Conservation (phyloP, 2,888 invertebrate genomes). For the Boloria selene region DNA sequence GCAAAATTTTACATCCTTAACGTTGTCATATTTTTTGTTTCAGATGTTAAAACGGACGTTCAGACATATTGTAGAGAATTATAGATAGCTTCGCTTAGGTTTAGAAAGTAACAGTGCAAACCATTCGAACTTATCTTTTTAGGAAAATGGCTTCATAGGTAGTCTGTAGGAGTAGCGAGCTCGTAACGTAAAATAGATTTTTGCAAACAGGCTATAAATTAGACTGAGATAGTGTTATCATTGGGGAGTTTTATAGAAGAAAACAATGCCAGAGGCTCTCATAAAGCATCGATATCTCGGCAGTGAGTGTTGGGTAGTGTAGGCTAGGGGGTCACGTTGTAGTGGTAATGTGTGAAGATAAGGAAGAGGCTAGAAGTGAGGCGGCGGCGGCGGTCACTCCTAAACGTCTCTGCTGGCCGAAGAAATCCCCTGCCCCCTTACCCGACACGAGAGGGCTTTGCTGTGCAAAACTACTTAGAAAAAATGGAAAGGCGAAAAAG, state of each 20-base stretch:
- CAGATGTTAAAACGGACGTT: slow-evolving; percentile 81
- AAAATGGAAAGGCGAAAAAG: slow-evolving; percentile 92
- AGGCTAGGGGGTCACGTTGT: slow-evolving; percentile 44
- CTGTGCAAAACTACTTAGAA: slow-evolving; percentile 90
- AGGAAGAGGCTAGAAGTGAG: slow-evolving; percentile 72
- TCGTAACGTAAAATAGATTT: slow-evolving; percentile 49
- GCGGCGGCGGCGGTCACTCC: slow-evolving; percentile 65
- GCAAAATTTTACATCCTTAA: neutral
- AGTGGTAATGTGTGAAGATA: slow-evolving; percentile 74
- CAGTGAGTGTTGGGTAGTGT: slow-evolving; percentile 69
- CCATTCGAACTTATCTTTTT: slow-evolving; percentile 66
- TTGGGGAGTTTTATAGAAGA: slow-evolving; percentile 60
- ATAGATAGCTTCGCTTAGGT: slow-evolving; percentile 54
- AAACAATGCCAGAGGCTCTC: slow-evolving; percentile 75
- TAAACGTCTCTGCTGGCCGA: slow-evolving; percentile 70
- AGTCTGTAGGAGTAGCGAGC: slow-evolving; percentile 49
- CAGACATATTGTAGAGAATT: slow-evolving; percentile 56
- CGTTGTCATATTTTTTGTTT: slow-evolving; percentile 54
- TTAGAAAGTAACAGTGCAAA: slow-evolving; percentile 68
- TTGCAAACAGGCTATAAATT: slow-evolving; percentile 59
- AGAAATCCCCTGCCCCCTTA: slow-evolving; percentile 75
- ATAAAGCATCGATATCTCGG: slow-evolving; percentile 78
- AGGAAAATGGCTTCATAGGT: slow-evolving; percentile 40
- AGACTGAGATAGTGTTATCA: slow-evolving; percentile 67
- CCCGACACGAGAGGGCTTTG: slow-evolving; percentile 90